A percentile compares a stretch with the other conserved stretches of the same genome.
These are phyloP conservation scores for Aphaenogaster rudis DNA, from an alignment of 1,140 invertebrate species.

Conservation along the genomic window DNA sequence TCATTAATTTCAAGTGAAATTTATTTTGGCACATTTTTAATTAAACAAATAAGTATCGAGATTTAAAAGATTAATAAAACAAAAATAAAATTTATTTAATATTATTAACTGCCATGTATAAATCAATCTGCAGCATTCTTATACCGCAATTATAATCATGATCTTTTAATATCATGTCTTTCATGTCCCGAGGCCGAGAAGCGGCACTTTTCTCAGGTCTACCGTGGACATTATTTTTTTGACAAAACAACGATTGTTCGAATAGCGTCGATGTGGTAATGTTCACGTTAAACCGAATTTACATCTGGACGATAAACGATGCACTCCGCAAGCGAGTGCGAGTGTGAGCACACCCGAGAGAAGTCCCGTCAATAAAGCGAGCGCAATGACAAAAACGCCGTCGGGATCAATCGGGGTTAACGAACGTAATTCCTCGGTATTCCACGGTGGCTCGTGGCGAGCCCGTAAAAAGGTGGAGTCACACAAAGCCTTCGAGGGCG, in stretches of 20 bases:
- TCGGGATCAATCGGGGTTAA: conserved; percentile 76
- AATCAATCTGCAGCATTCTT: not conserved
- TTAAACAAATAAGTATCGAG: not conserved
- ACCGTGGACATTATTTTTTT: not conserved
- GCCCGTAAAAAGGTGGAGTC: conserved; percentile 40
- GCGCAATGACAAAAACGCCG: conserved; percentile 69
- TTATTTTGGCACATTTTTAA: not conserved
- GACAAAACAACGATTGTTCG: not conserved
- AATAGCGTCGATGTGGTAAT: not conserved
- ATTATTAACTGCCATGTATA: not conserved
- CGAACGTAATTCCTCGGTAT: conserved; percentile 70
- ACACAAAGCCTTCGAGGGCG: not conserved
- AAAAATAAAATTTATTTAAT: not conserved
- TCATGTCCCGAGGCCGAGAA: not conserved
- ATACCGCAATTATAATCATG: not conserved
- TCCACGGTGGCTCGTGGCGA: conserved; percentile 57
- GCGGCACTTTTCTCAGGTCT: not conserved
- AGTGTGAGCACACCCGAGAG: conserved; percentile 39
- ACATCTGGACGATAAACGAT: conserved; percentile 45
- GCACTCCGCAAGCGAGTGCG: conserved; percentile 5
- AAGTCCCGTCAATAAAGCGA: conserved; percentile 65
- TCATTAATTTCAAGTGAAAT: conserved; percentile 1
- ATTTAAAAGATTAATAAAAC: not conserved
- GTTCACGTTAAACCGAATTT: conserved; percentile 26
- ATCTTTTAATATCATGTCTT: not conserved